These are phyloP conservation scores for Drosophila ambigua DNA, from an alignment of 1,140 invertebrate genomes.

Conservation along the genomic window DNA sequence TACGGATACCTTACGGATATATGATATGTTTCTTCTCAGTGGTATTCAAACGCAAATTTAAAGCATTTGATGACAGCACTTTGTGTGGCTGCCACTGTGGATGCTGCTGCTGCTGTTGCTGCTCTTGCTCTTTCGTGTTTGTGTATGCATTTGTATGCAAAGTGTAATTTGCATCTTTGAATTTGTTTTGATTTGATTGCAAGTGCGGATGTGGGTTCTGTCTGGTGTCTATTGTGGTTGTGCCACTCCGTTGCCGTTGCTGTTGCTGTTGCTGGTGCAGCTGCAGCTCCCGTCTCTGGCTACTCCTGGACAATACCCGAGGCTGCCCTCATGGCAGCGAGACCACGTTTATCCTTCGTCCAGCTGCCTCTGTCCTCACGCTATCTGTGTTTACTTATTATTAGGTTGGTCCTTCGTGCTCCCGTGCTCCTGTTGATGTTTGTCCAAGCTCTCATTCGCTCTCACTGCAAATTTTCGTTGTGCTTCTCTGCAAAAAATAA, in stretches of 20 bases:
- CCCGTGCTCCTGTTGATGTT: conserved; percentile 40
- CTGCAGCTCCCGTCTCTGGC: conserved; percentile 16
- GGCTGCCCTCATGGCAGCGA: conserved; percentile 69
- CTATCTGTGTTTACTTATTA: conserved; percentile 64
- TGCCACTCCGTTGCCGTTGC: too few relatives aligned
- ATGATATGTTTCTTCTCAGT: conserved; percentile 7
- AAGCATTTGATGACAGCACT: conserved; percentile 43
- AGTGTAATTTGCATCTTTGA: conserved; percentile 81
- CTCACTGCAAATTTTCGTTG: conserved; percentile 43
- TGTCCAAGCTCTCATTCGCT: conserved; percentile 27
- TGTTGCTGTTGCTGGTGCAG: conserved; percentile 13
- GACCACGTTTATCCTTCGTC: conserved; percentile 37
- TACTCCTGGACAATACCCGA: conserved; percentile 61
- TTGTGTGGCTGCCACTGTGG: conserved; percentile 16
- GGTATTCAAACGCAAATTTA: conserved; percentile 28
- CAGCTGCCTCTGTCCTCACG: conserved; percentile 25
- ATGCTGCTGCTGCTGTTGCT: conserved; percentile 11
- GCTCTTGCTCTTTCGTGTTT: conserved; percentile 18
- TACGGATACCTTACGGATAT: neutral
- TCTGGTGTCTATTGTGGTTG: conserved; percentile 33
- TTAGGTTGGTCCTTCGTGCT: conserved; percentile 45
- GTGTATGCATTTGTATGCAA: conserved; percentile 72
- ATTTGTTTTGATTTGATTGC: conserved; percentile 75
- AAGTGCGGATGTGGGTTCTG: conserved; percentile 33
- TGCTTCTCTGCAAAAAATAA: conserved; percentile 36